Conservation (phyloP, 2,888 invertebrate genomes). For the Drosophila fulvimacula region DNA sequence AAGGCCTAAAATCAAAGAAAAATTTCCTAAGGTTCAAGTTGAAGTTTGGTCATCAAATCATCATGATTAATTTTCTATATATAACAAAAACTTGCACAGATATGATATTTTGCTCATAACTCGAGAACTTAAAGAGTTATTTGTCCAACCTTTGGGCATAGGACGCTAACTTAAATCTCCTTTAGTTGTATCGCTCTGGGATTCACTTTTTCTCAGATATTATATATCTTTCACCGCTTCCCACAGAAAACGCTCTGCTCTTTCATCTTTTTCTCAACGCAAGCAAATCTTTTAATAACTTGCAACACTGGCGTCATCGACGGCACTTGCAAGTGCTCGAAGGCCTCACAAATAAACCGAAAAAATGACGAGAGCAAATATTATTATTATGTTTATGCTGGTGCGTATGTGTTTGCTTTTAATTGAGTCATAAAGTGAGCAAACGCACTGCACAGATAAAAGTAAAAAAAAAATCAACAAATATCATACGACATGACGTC, state of each 20-base stretch:
- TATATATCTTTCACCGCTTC: not conserved
- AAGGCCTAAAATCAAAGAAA: not conserved
- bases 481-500: slow-evolving; percentile 26
- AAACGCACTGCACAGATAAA: slow-evolving; percentile 45
- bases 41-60: too few species aligned
- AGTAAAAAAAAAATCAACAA: slow-evolving; percentile 35
- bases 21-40: not conserved
- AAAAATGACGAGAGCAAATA: slow-evolving; percentile 3
- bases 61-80: not conserved
- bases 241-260: not conserved
- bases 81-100: not conserved
- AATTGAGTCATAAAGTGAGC: slow-evolving; percentile 69
- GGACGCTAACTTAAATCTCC: too few species aligned
- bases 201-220: not conserved
- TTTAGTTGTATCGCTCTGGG: not conserved
- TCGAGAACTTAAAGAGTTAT: not conserved
- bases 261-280: slow-evolving; percentile 7
- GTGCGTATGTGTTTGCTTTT: slow-evolving; percentile 39
- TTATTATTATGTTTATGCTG: slow-evolving; percentile 26
- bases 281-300: slow-evolving; percentile 4
- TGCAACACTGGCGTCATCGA: slow-evolving; percentile 15
- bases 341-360: not conserved
- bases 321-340: slow-evolving; percentile 10
- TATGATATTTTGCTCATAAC: not conserved
- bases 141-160: too few species aligned